Percentiles rank a stretch among this genome's conserved stretches.
These are phyloP conservation scores for Drepanosiphum platanoidis DNA, from an alignment of 2,888 invertebrate genomes.

Conservation along the genomic window DNA sequence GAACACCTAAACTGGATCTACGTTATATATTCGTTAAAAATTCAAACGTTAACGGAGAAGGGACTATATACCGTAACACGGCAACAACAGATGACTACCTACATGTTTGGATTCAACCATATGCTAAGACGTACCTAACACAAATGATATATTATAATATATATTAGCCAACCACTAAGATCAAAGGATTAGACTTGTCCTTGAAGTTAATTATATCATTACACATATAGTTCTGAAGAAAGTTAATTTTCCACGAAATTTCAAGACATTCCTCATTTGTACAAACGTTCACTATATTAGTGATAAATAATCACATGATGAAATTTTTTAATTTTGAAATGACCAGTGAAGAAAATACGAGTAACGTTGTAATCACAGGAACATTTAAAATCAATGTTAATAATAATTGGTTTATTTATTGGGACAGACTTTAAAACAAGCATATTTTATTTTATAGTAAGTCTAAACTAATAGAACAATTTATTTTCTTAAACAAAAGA, in stretches of 20 bases:
- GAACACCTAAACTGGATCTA: background rate
- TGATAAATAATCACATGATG: background rate
- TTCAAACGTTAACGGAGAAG: background rate
- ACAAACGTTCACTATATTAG: background rate
- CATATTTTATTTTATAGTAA: too few species aligned
- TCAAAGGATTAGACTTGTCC: background rate
- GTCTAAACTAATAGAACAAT: too few species aligned
- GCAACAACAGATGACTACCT: too few species aligned
- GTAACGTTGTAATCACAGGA: too few species aligned
- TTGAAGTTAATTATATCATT: background rate
- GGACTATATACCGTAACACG: background rate
- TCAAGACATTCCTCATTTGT: background rate
- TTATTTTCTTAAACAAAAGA: too few species aligned
- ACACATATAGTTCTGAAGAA: conserved; percentile 8
- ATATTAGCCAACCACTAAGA: background rate
- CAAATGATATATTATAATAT: background rate
- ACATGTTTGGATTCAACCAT: background rate
- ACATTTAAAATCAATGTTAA: too few species aligned
- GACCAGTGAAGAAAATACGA: background rate
- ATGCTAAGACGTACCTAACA: background rate
- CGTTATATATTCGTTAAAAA: background rate
- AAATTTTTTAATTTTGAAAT: background rate
- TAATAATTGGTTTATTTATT: too few species aligned
- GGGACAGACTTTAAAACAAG: too few species aligned
- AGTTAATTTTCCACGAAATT: background rate